Conservation (phyloP, 2,888 invertebrate genomes). For the Hemicrepidius hirtus region DNA sequence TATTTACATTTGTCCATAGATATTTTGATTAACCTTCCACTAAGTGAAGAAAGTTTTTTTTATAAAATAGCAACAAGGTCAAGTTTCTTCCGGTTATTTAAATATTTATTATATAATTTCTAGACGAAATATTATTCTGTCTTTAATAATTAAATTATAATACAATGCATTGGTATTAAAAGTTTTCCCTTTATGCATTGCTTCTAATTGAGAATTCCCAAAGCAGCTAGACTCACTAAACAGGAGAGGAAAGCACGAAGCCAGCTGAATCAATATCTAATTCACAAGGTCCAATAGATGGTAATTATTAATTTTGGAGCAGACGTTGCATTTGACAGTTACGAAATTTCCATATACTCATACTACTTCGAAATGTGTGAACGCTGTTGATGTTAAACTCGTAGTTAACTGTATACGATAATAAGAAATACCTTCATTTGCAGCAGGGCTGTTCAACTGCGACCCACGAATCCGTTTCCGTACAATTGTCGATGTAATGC, state of each 20-base stretch:
- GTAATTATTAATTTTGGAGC: constrained; percentile 62
- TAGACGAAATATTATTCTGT: too few species aligned
- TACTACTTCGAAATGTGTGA: constrained; percentile 24
- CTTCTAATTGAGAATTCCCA: constrained; percentile 21
- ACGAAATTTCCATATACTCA: constrained; percentile 37
- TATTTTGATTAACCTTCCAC: too few species aligned
- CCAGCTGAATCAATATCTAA: constrained; percentile 53
- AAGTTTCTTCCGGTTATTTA: too few species aligned
- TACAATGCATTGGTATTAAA: not conserved
- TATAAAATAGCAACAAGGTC: too few species aligned
- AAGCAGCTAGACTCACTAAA: constrained; percentile 22
- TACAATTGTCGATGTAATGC: too few species aligned
- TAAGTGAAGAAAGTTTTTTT: too few species aligned
- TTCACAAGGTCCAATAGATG: constrained; percentile 58
- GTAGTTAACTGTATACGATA: not conserved
- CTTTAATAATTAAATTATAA: too few species aligned
- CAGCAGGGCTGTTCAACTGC: too few species aligned
- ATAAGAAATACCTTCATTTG: too few species aligned
- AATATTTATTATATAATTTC: too few species aligned
- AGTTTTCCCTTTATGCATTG: not conserved
- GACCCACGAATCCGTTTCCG: too few species aligned
- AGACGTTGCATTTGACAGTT: constrained; percentile 61
- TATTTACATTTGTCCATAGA: too few species aligned
- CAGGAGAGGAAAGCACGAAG: constrained; percentile 28
- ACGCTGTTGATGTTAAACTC: constrained; percentile 5